Percentiles rank a stretch among this genome's conserved stretches.
Evolutionary conservation across 92 coral and sea anemone species (phyloP).

Genomic region (Porites cylindrica): DNA sequence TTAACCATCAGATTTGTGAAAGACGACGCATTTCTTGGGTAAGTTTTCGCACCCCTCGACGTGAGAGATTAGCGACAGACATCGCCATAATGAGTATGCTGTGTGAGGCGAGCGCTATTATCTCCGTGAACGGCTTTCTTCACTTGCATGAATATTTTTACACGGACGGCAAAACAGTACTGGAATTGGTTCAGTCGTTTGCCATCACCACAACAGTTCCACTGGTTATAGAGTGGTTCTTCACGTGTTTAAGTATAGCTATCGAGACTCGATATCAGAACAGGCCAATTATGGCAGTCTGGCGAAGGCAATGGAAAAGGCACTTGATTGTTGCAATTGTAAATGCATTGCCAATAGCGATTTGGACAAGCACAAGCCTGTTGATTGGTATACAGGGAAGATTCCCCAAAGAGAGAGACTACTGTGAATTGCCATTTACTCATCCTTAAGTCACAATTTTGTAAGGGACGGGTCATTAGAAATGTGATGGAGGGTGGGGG

Average conservation of each 20-base stretch:
- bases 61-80: slow-evolving; percentile 32
- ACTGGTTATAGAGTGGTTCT: slow-evolving; percentile 27
- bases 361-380: slow-evolving; percentile 28
- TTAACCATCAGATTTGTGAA: slow-evolving; percentile 10
- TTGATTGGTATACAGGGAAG: slow-evolving; percentile 5
- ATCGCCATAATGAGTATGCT: slow-evolving; percentile 33
- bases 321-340: slow-evolving; percentile 3
- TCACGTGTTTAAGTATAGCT: slow-evolving; percentile 13
- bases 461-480: too few species aligned
- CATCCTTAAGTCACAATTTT: not conserved
- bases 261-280: slow-evolving; percentile 45
- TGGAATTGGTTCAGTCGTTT: not conserved
- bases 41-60: slow-evolving; percentile 43
- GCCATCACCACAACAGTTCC: slow-evolving; percentile 15
- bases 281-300: slow-evolving; percentile 20
- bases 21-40: slow-evolving; percentile 1
- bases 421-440: slow-evolving; percentile 13
- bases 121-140: slow-evolving; percentile 17
- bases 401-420: not conserved
- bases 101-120: slow-evolving; percentile 12
- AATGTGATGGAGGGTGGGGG: too few species aligned
- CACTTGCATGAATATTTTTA: slow-evolving; percentile 12
- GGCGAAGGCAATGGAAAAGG: slow-evolving; percentile 14
- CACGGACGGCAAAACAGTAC: not conserved
- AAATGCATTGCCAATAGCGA: not conserved